These are phyloP conservation scores for Gadus macrocephalus DNA, from an alignment of 2,113 vertebrate genomes.

Conservation along the genomic window DNA sequence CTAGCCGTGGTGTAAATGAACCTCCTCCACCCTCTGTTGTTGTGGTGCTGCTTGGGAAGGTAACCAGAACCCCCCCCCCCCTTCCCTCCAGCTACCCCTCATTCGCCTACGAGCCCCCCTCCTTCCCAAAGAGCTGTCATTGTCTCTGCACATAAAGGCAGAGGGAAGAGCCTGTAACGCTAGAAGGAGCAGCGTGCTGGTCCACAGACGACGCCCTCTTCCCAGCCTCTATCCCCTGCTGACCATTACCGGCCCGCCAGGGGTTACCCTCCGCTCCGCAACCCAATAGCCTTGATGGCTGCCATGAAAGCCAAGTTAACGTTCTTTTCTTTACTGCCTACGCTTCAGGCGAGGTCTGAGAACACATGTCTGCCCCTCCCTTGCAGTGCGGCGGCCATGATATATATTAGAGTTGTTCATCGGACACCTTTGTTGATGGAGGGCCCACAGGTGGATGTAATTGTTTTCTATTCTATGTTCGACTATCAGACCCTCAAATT, in stretches of 20 bases:
- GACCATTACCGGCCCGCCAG: slow-evolving; percentile 27
- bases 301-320: slow-evolving; percentile 18
- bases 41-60: slow-evolving; percentile 53
- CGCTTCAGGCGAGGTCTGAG: slow-evolving; percentile 20
- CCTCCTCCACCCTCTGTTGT: slow-evolving; percentile 41
- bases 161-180: slow-evolving; percentile 46
- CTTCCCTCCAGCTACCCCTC: background rate
- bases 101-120: slow-evolving; percentile 16
- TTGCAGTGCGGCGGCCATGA: slow-evolving; percentile 30
- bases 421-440: slow-evolving; percentile 39
- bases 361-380: background rate
- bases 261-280: slow-evolving; percentile 4
- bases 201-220: slow-evolving; percentile 66
- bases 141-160: slow-evolving; percentile 63
- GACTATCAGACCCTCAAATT: too few relatives aligned
- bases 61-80: slow-evolving; percentile 45
- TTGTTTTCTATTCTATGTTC: slow-evolving; percentile 13
- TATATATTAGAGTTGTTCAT: slow-evolving; percentile 25
- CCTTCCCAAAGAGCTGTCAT: slow-evolving; percentile 43
- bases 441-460: slow-evolving; percentile 43
- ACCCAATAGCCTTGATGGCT: slow-evolving; percentile 20
- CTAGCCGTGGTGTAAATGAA: slow-evolving; percentile 34
- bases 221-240: slow-evolving; percentile 51
- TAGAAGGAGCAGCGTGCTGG: slow-evolving; percentile 49
- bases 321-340: slow-evolving; percentile 16